Evolutionary conservation across 2,797 vertebrate species (phyloP).

Genomic region (Bucorvus abyssinicus): DNA sequence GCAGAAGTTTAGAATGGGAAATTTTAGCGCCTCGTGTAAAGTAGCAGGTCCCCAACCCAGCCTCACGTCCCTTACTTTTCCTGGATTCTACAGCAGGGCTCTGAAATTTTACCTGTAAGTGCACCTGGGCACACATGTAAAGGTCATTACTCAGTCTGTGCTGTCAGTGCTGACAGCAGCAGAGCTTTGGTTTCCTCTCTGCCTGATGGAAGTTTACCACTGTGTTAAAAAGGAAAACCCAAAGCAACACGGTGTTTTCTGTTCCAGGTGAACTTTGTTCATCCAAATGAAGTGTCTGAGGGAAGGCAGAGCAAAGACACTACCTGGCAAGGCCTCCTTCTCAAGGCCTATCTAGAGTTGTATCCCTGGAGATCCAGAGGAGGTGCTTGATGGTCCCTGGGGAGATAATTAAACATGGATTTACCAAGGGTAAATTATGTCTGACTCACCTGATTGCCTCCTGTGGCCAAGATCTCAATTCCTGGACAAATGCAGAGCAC

Average conservation of each 20-base stretch:
- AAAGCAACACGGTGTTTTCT: neutral
- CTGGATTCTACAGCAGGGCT: neutral
- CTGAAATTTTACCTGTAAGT: neutral
- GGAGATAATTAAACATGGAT: neutral
- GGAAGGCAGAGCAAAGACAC: neutral
- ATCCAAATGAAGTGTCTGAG: neutral
- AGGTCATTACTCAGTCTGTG: neutral
- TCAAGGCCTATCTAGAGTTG: neutral
- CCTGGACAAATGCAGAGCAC: neutral
- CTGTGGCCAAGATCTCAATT: neutral
- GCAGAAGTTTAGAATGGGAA: neutral
- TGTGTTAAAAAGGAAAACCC: neutral
- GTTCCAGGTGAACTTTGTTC: slow-evolving; percentile 15
- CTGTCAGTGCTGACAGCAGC: neutral
- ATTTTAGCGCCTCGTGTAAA: neutral
- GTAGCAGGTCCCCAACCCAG: neutral
- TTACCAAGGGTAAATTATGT: neutral
- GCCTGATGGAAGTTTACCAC: neutral
- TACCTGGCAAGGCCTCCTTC: neutral
- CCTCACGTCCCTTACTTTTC: neutral
- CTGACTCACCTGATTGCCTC: neutral
- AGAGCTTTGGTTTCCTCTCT: neutral
- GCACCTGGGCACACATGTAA: neutral
- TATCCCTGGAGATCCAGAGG: neutral
- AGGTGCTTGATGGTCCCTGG: neutral